Percentiles rank a stretch among this genome's conserved stretches.
phyloP scores from a whole-genome alignment of 2,113 vertebrate genomes.

The Alexandromys fortis region DNA sequence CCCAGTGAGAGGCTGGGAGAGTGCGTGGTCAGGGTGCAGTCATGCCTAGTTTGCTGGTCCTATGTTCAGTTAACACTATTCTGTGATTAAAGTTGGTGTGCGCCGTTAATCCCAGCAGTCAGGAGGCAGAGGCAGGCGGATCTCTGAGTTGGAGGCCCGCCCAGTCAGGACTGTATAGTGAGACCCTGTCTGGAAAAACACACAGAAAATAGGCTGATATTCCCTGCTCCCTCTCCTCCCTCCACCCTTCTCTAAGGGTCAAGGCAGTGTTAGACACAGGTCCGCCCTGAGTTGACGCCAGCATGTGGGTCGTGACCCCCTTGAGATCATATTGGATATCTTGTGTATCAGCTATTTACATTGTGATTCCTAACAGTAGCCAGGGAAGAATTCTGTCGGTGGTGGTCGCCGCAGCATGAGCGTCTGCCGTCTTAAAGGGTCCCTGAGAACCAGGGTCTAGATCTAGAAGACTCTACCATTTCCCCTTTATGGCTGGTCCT shows the following conservation, averaged over 20 bases:
- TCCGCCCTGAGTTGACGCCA: not conserved
- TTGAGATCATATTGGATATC: rapidly evolving
- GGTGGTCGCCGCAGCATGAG: not conserved
- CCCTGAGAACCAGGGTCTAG: not conserved
- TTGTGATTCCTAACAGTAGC: not conserved
- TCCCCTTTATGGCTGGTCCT: not conserved
- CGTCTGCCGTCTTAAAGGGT: not conserved
- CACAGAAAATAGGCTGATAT: not conserved
- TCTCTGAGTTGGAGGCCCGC: not conserved
- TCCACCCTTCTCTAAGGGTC: too few relatives aligned
- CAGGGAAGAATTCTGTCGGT: not conserved
- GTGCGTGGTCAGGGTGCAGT: not conserved
- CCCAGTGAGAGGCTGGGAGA: not conserved
- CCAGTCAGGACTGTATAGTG: not conserved
- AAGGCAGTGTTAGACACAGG: not conserved
- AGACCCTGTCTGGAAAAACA: not conserved
- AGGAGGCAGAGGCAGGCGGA: not conserved
- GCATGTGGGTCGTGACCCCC: not conserved
- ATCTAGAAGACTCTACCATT: not conserved
- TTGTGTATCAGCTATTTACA: not conserved
- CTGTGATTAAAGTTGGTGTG: not conserved
- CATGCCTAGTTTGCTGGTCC: not conserved
- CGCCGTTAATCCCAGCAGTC: not conserved
- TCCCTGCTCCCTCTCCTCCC: not conserved
- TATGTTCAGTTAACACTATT: not conserved